Conservation (phyloP, 1,140 invertebrate species). For the Drosophila pachea region DNA sequence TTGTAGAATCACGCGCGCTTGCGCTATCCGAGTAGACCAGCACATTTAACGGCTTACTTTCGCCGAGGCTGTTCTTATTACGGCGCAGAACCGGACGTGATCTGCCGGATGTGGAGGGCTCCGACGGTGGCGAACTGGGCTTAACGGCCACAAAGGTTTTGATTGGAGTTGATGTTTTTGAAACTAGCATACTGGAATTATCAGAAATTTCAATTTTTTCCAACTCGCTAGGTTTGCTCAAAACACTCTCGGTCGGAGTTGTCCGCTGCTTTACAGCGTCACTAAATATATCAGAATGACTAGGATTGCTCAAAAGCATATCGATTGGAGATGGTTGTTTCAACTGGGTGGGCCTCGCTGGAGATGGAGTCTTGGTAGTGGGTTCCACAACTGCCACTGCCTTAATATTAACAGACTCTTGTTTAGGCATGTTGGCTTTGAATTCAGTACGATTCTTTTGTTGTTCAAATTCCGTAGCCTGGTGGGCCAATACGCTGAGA, state of each 20-base stretch:
- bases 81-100: constrained; percentile 52
- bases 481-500: constrained; percentile 67
- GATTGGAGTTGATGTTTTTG: constrained; percentile 22
- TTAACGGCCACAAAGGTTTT: constrained; percentile 51
- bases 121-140: constrained; percentile 28
- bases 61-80: constrained; percentile 58
- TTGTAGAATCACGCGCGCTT: constrained; percentile 85
- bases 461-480: constrained; percentile 72
- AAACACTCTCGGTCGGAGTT: constrained; percentile 11
- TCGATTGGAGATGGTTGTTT: constrained; percentile 1
- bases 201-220: constrained; percentile 25
- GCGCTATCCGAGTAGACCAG: constrained; percentile 90
- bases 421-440: constrained; percentile 55
- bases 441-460: constrained; percentile 66
- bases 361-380: constrained; percentile 50
- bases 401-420: constrained; percentile 53
- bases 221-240: constrained; percentile 43
- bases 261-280: constrained; percentile 26
- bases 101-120: constrained; percentile 15
- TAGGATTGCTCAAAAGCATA: constrained; percentile 21
- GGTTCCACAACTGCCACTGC: constrained; percentile 61
- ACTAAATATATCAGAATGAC: constrained; percentile 41
- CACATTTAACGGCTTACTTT: constrained; percentile 88
- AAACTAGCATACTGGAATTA: not conserved
- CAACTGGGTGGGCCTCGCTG: constrained; percentile 35